A percentile compares a stretch with the other conserved stretches of the same genome.
These are phyloP conservation scores for Orientallactaga bullata DNA, from an alignment of 2,113 vertebrate genomes.

Conservation along the genomic window DNA sequence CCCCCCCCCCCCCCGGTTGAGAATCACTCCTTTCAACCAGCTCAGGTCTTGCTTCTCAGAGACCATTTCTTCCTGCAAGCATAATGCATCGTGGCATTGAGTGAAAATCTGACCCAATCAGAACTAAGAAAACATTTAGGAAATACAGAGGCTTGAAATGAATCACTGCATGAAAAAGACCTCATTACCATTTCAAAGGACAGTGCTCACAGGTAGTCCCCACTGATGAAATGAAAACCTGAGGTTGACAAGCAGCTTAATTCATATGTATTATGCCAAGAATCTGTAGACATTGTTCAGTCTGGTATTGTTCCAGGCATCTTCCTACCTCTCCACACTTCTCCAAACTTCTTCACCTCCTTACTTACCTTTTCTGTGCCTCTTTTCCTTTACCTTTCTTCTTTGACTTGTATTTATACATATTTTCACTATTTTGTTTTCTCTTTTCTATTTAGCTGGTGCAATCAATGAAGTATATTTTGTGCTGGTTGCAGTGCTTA, in stretches of 20 bases:
- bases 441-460: not conserved
- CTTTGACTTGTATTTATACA: not conserved
- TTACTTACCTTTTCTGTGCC: not conserved
- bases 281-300: not conserved
- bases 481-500: not conserved
- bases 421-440: not conserved
- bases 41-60: not conserved
- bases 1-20: too few species aligned
- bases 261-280: not conserved
- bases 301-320: not conserved
- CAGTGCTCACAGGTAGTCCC: not conserved
- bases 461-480: not conserved
- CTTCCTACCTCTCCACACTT: not conserved
- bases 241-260: not conserved
- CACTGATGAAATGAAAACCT: not conserved
- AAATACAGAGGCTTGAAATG: not conserved
- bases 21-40: not conserved
- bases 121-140: not conserved
- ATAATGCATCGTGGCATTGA: not conserved
- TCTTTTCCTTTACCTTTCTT: not conserved
- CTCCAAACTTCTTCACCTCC: not conserved
- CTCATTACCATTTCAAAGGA: constrained; percentile 6
- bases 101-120: not conserved
- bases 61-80: not conserved
- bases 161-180: not conserved